Conservation (phyloP, 2,113 vertebrate genomes). For the Platysteira castanea region DNA sequence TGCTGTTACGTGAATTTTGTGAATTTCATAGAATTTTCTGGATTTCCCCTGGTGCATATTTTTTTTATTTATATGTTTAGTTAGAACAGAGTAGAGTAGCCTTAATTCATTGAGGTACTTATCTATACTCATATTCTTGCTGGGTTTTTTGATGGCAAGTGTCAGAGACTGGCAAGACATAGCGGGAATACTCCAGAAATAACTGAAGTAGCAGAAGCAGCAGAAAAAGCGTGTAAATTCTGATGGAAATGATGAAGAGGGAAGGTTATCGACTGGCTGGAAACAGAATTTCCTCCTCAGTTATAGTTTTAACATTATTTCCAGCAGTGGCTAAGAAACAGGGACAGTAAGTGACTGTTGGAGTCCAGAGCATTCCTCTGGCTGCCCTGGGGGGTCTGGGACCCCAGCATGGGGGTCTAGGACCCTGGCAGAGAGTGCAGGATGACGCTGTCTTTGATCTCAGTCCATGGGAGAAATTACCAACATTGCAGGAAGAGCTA, state of each 20-base stretch:
- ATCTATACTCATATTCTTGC: rapidly evolving
- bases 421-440: no score
- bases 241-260: not conserved
- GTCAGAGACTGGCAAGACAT: not conserved
- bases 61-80: not conserved
- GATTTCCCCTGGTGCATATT: not conserved
- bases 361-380: no score
- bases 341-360: not conserved
- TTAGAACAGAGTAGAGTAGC: not conserved
- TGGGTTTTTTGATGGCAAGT: not conserved
- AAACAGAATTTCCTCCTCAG: not conserved
- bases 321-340: not conserved
- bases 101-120: not conserved
- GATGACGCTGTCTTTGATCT: no score
- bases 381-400: no score
- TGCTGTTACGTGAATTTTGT: not conserved
- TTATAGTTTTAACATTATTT: not conserved
- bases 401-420: no score
- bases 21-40: not conserved
- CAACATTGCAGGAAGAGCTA: no score
- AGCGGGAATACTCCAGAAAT: not conserved
- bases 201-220: not conserved
- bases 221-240: not conserved
- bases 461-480: no score
- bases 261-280: not conserved